Conservation (phyloP, 2,888 invertebrate genomes). For the Stenichneumon culpator region DNA sequence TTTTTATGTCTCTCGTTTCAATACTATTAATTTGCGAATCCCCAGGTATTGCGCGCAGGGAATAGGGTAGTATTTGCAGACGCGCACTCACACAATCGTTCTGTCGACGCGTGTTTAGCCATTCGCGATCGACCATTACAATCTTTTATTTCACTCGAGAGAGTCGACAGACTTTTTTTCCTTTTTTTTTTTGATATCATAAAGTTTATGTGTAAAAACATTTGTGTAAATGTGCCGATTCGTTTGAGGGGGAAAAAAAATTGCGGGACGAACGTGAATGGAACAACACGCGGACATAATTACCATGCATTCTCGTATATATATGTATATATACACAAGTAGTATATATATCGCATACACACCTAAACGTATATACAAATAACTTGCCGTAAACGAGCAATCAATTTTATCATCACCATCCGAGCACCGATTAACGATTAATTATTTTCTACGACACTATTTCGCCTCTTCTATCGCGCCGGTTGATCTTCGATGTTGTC, state of each 20-base stretch:
- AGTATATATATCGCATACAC: constrained; percentile 58
- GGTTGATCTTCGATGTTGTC: constrained; percentile 22
- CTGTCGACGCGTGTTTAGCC: constrained; percentile 37
- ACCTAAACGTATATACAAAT: constrained; percentile 71
- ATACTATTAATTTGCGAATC: constrained; percentile 59
- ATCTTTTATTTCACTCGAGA: constrained; percentile 7
- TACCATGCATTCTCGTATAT: constrained; percentile 68
- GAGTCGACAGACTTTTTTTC: constrained; percentile 8
- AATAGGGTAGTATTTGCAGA: constrained; percentile 50
- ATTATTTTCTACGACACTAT: constrained; percentile 24
- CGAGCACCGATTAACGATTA: constrained; percentile 52
- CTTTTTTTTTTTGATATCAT: constrained; percentile 24
- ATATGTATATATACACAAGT: constrained; percentile 63
- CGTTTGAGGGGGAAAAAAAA: constrained; percentile 15
- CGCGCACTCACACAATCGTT: constrained; percentile 55
- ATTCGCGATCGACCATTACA: constrained; percentile 20
- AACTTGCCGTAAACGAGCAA: constrained; percentile 68
- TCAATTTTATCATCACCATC: constrained; percentile 65
- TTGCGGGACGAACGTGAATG: constrained; percentile 30
- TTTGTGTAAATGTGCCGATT: constrained; percentile 40
- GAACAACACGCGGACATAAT: constrained; percentile 54
- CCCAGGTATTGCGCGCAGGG: constrained; percentile 47
- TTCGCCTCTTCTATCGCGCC: constrained; percentile 22
- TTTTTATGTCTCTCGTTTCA: constrained; percentile 51
- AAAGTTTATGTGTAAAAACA: constrained; percentile 51